These are phyloP conservation scores for Biston stratarius DNA, from an alignment of 2,888 invertebrate genomes.

Conservation along the genomic window DNA sequence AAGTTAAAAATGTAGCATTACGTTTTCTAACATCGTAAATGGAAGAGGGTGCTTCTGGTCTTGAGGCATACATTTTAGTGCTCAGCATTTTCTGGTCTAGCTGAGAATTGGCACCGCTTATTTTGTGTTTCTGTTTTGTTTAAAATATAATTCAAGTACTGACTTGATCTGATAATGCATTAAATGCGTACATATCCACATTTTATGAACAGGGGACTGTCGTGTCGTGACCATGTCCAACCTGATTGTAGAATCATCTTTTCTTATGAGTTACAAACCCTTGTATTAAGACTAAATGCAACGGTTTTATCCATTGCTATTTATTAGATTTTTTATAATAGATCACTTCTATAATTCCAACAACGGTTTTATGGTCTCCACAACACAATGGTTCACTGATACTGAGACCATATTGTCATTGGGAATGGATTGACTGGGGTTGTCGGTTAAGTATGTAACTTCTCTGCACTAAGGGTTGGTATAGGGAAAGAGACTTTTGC, in stretches of 20 bases:
- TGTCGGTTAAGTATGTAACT: too few species aligned
- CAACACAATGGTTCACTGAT: too few species aligned
- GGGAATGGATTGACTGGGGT: too few species aligned
- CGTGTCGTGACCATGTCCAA: conserved; percentile 1
- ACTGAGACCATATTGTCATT: too few species aligned
- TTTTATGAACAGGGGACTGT: background rate
- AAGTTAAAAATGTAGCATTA: conserved; percentile 41
- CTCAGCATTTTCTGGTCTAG: conserved; percentile 6
- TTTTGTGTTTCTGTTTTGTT: background rate
- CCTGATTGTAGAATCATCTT: background rate
- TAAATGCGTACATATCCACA: background rate
- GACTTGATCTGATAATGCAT: background rate
- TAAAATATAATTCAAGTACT: background rate
- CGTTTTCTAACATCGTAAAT: conserved; percentile 21
- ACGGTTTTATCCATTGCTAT: too few species aligned
- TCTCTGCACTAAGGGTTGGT: background rate
- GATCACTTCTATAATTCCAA: too few species aligned
- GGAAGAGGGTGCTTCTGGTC: conserved; percentile 29
- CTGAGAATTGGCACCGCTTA: conserved; percentile 1
- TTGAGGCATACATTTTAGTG: conserved; percentile 15
- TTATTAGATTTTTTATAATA: too few species aligned
- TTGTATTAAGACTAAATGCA: too few species aligned
- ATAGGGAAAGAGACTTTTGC: background rate
- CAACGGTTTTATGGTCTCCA: too few species aligned
- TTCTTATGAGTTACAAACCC: too few species aligned